Percentiles rank a stretch among this genome's conserved stretches.
Conservation (phyloP, 2,113 vertebrate species). For the Seriola aureovittata region DNA sequence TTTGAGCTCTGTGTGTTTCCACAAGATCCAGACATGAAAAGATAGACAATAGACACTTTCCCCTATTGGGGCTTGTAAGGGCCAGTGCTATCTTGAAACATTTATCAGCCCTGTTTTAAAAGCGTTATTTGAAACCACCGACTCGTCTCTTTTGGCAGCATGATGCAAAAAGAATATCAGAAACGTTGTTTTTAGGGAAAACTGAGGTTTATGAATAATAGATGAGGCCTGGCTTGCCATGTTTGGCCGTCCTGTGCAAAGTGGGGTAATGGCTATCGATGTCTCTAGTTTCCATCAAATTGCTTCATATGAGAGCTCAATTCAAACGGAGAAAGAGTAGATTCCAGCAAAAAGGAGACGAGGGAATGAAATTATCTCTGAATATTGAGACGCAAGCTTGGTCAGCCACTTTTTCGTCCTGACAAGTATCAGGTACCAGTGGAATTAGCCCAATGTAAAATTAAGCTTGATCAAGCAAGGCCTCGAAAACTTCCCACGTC, state of each 20-base stretch:
- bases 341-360: conserved; percentile 61
- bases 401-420: conserved; percentile 70
- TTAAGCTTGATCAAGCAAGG: conserved; percentile 66
- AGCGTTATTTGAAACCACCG: conserved; percentile 70
- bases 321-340: conserved; percentile 65
- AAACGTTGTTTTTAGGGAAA: conserved; percentile 72
- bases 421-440: conserved; percentile 67
- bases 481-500: conserved; percentile 47
- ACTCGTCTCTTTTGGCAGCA: conserved; percentile 57
- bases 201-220: conserved; percentile 77
- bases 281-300: conserved; percentile 79
- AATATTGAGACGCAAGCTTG: conserved; percentile 70
- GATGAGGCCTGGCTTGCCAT: conserved; percentile 67
- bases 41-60: conserved; percentile 30
- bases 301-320: conserved; percentile 73
- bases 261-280: conserved; percentile 76
- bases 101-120: conserved; percentile 65
- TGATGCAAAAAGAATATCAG: conserved; percentile 68
- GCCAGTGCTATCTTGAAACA: conserved; percentile 53
- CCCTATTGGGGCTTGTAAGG: conserved; percentile 52
- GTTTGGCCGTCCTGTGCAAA: conserved; percentile 70
- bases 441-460: conserved; percentile 74
- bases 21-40: conserved; percentile 33
- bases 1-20: conserved; percentile 39
- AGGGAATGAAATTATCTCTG: conserved; percentile 73